Base-by-base conservation (phyloP, 2,797 vertebrate genomes). In the Bovichtus variegatus region DNA sequence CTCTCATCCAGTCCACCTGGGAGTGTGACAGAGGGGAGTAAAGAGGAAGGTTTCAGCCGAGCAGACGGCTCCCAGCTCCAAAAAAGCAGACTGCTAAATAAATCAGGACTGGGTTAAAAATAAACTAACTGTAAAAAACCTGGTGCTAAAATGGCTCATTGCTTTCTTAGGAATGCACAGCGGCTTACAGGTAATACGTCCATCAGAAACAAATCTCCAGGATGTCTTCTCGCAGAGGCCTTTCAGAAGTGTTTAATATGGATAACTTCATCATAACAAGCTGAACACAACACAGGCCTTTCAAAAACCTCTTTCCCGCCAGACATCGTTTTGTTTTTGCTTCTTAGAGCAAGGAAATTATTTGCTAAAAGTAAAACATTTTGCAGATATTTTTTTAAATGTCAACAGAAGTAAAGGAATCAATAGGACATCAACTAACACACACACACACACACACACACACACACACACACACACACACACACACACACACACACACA, bases 61-160 rank as follows among this genome's bases (percentile, higher is more conserved):
- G 62, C 67, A 65, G 66, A 76, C 78, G 67, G 77, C 82, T 84
- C 63, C 34, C 23, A 74, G 74, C 82, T 87, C 76, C 67, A 76
- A 76, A 70, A 80, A 84, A 67, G 67, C 55, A 83, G 65, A 65
- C 87, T 58, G 46, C 78, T 92, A 86, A 93, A 93, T 93, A 90
- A 93, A 93, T 92, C 87, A 93, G 23, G 5, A 74, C 77, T 58
- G 53, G 57, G 86, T 85, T 93, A 89, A 92, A 93, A 93, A 93
- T 91, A 93, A 91, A 90, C 75, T 40, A 64, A 85, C 29, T 40
- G 71, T 76, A n/a, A n/a, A 38, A 71, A 79, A 73, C 40, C 58
- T 10, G 36, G 57, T 18, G 36, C 60, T 73, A 62, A 79, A 83
- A 64, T 60, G 67, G n/a, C 31, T 61, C 49, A 67, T 57, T 76